phyloP scores from a whole-genome alignment of 2,888 invertebrate species.

The Trichogramma dendrolimi region DNA sequence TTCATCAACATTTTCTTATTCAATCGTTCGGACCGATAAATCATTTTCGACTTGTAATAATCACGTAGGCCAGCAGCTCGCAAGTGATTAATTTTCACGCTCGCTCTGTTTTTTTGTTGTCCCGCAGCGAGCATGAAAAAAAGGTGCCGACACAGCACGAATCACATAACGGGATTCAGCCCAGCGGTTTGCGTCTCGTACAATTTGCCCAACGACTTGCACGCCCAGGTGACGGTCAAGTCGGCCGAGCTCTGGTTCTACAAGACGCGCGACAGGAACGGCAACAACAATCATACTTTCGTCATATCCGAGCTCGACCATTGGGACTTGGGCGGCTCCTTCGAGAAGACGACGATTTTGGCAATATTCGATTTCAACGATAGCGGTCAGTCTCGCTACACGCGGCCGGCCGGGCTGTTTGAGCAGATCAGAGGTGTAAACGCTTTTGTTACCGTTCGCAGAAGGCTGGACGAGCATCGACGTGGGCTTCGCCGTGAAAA shows the following conservation, averaged over 20 bases:
- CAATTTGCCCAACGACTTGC: slow-evolving; percentile 71
- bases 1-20: too few species aligned
- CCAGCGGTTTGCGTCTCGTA: slow-evolving; percentile 75
- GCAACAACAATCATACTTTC: slow-evolving; percentile 69
- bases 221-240: slow-evolving; percentile 66
- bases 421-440: neutral
- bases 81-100: too few species aligned
- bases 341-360: slow-evolving; percentile 73
- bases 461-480: slow-evolving; percentile 81
- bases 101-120: slow-evolving; percentile 37
- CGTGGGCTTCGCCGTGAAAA: slow-evolving; percentile 69
- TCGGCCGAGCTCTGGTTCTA: slow-evolving; percentile 79
- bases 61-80: too few species aligned
- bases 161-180: slow-evolving; percentile 50
- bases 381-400: slow-evolving; percentile 52
- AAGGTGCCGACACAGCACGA: slow-evolving; percentile 45
- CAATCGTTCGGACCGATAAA: too few species aligned
- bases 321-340: slow-evolving; percentile 65
- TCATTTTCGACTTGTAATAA: too few species aligned
- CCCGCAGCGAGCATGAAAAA: slow-evolving; percentile 56
- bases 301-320: slow-evolving; percentile 75
- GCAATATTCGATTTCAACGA: slow-evolving; percentile 74
- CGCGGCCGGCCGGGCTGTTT: too few species aligned
- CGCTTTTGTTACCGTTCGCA: slow-evolving; percentile 37
- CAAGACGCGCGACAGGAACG: slow-evolving; percentile 64